These are phyloP conservation scores for Idris sp. DNA, from an alignment of 1,140 invertebrate species.

Conservation along the genomic window DNA sequence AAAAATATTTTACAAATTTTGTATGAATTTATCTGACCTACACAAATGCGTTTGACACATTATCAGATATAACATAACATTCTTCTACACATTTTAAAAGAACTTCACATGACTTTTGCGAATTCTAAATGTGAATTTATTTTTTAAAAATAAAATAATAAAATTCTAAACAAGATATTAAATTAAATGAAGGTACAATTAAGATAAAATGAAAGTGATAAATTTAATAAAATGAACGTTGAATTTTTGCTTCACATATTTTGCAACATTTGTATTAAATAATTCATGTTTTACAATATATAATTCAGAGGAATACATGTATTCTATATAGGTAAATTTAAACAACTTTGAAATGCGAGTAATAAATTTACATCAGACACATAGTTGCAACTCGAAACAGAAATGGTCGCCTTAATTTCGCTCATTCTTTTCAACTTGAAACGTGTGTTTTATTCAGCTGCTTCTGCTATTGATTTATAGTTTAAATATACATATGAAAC, in stretches of 20 bases:
- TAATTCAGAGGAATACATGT: too few species aligned
- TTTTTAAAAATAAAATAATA: conserved; percentile 8
- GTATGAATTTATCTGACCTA: conserved; percentile 14
- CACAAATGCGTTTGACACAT: conserved; percentile 30
- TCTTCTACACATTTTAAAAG: conserved; percentile 22
- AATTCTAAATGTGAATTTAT: conserved; percentile 12
- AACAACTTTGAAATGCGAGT: conserved; percentile 1
- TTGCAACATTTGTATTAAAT: too few species aligned
- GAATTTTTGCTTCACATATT: too few species aligned
- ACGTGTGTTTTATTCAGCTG: conserved; percentile 29
- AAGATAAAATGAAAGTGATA: too few species aligned
- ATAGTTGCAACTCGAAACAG: conserved; percentile 6
- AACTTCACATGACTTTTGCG: conserved; percentile 6
- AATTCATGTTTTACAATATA: too few species aligned
- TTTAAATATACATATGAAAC: conserved; percentile 15
- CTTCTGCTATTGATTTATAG: conserved; percentile 39
- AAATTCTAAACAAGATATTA: too few species aligned
- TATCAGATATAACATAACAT: conserved; percentile 24
- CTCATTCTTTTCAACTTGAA: conserved; percentile 27
- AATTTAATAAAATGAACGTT: too few species aligned
- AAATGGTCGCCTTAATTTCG: conserved; percentile 39
- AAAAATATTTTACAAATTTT: conserved; percentile 41
- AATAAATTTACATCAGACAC: conserved; percentile 21
- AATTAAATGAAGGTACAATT: too few species aligned
- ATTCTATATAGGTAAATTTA: conserved; percentile 3